Percentiles rank a stretch among this genome's conserved stretches.
Conservation (phyloP, 2,888 invertebrate species). For the Idaea biselata region DNA sequence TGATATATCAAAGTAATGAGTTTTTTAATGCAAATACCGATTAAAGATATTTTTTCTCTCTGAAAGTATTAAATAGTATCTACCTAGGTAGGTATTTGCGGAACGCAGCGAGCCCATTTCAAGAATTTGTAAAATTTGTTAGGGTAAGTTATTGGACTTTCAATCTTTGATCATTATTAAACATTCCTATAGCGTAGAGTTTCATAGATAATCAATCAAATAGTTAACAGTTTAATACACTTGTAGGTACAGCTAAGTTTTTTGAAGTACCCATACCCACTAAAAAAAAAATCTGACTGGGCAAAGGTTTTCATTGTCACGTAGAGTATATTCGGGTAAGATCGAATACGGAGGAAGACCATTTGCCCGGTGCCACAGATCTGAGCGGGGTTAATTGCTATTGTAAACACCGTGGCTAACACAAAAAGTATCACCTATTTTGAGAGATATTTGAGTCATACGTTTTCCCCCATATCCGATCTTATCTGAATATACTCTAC, state of each 20-base stretch:
- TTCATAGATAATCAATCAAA: not conserved
- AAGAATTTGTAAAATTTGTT: not conserved
- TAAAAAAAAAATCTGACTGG: not conserved
- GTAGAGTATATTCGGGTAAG: too few species aligned
- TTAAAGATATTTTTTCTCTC: slow-evolving; percentile 10
- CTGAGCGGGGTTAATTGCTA: too few species aligned
- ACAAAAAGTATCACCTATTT: too few species aligned
- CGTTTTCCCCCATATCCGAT: too few species aligned
- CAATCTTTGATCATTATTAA: not conserved
- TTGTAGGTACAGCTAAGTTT: not conserved
- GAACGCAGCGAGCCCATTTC: not conserved
- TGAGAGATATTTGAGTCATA: too few species aligned
- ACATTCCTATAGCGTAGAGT: not conserved
- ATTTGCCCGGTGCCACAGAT: too few species aligned
- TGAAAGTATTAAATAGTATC: not conserved
- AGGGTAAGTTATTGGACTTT: not conserved
- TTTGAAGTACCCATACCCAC: too few species aligned
- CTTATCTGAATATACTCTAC: too few species aligned
- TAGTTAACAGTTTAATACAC: not conserved
- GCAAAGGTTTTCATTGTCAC: not conserved
- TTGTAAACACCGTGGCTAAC: too few species aligned
- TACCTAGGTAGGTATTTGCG: not conserved
- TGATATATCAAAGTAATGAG: slow-evolving; percentile 72
- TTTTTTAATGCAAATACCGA: slow-evolving; percentile 47
- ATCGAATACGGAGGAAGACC: too few species aligned